These are phyloP conservation scores for Podargus strigoides DNA, from an alignment of 2,797 vertebrate genomes.

Conservation along the genomic window DNA sequence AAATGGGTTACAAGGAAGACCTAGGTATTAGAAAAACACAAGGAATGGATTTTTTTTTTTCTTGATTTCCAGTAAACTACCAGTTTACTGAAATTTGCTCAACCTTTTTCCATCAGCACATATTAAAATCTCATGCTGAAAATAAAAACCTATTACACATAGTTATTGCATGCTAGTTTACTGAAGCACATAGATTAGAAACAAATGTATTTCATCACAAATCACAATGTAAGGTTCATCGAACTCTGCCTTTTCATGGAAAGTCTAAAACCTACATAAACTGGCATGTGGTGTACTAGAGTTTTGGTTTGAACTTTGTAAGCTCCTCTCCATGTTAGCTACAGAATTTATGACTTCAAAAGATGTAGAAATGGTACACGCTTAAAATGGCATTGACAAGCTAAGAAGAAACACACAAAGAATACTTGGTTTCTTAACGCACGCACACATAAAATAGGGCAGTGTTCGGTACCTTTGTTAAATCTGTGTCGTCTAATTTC, in stretches of 20 bases:
- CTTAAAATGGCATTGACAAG: background rate
- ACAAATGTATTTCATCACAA: rapidly evolving
- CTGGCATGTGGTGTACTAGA: background rate
- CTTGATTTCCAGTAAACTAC: background rate
- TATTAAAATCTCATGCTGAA: background rate
- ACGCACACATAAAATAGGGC: background rate
- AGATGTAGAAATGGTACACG: background rate
- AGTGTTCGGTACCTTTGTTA: background rate
- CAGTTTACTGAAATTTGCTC: background rate
- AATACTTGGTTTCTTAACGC: background rate
- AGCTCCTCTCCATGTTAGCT: background rate
- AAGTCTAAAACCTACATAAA: background rate
- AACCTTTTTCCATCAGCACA: background rate
- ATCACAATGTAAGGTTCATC: rapidly evolving
- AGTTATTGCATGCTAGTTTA: background rate
- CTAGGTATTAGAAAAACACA: background rate
- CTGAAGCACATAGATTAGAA: background rate
- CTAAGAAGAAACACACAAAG: background rate
- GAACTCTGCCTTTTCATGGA: background rate
- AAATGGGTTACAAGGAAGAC: background rate
- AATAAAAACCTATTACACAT: background rate
- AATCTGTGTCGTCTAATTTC: background rate
- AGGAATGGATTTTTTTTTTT: background rate
- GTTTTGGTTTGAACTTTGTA: background rate
- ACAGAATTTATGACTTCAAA: background rate